Base-by-base conservation (phyloP, 2,888 invertebrate genomes). In the Serrognathus titanus region DNA sequence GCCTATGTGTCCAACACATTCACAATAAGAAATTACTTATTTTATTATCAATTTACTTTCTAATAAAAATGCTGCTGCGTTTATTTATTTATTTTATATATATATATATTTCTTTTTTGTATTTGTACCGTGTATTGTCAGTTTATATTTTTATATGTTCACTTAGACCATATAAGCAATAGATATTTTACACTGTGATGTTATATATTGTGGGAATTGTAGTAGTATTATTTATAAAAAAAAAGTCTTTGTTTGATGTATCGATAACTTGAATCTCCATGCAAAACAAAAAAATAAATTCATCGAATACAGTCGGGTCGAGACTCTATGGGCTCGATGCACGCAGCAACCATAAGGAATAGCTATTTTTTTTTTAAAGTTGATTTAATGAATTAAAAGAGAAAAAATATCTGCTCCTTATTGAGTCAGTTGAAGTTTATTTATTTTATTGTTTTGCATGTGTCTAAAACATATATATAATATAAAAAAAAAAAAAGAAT, bases 141-240 rank as follows among this genome's bases (percentile, higher is more conserved):
- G 36, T 52, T 52, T 52, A 41, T 41, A 43, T 41, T 45, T 43
- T 52, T 35, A 12, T 45, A 41, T 41, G 35, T 31, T 31, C 24
- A 31, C 24, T 31, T 35, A 53, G 46, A 48, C 47, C 48, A 48
- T 41, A 36, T 12, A 54, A 54, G 54, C 54, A 54, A 54, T 53
- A 53, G 53, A 38, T 47, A 13, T 48, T 39, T 31, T 48, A 45
- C 52, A 45, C 48, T 54, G 43, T 54, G 54, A 54, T 54, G 54
- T 40, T 48, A 54, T 46, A 40, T 35, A 54, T 48, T 38, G 48
- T 13, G 13, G 54, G 48, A 54, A 54, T 54, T 54, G 41, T 48
- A 31, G 48, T 48, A 54, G 54, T 54, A 54, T 54, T 54, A 54
- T 40, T 54, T 54, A 48, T 48, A 16, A 37, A 38, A 37, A 16